Percentiles rank a stretch among this genome's conserved stretches.
These are phyloP conservation scores for Gorsachius goisagi DNA, from an alignment of 2,113 vertebrate species.

Conservation along the genomic window DNA sequence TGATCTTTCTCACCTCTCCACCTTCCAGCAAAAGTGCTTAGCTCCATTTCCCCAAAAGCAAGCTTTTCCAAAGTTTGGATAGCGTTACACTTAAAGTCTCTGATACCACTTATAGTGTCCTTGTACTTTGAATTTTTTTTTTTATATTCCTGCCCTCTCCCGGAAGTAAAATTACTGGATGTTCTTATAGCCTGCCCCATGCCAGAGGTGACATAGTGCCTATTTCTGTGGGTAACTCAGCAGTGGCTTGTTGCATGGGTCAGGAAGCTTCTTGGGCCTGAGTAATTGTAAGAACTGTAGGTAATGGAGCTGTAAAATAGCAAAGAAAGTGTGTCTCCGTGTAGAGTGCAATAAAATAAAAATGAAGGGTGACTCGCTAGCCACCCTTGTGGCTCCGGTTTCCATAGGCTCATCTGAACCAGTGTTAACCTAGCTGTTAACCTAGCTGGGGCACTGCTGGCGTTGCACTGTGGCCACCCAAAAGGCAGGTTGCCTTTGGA, in stretches of 20 bases:
- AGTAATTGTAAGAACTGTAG: background rate
- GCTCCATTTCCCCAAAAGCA: rapidly evolving
- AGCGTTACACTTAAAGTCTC: background rate
- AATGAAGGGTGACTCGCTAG: background rate
- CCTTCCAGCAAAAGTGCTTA: background rate
- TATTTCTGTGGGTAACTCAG: background rate
- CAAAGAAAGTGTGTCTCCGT: background rate
- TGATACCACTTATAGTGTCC: rapidly evolving
- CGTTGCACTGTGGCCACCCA: rapidly evolving
- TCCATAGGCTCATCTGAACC: background rate
- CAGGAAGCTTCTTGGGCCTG: rapidly evolving
- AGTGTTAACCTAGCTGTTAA: no score
- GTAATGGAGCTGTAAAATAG: background rate
- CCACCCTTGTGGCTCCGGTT: background rate
- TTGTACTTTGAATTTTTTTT: background rate
- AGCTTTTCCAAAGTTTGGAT: background rate
- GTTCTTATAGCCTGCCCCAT: background rate
- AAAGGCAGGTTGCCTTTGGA: background rate
- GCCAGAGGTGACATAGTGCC: background rate
- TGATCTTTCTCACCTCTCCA: background rate
- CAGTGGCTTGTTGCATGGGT: background rate
- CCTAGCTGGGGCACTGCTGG: background rate
- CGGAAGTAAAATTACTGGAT: background rate
- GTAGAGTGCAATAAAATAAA: background rate
- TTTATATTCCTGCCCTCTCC: no score